Percentiles rank a stretch among this genome's conserved stretches.
phyloP scores from a whole-genome alignment of 2,888 invertebrate genomes.

The Eretmocerus hayati region DNA sequence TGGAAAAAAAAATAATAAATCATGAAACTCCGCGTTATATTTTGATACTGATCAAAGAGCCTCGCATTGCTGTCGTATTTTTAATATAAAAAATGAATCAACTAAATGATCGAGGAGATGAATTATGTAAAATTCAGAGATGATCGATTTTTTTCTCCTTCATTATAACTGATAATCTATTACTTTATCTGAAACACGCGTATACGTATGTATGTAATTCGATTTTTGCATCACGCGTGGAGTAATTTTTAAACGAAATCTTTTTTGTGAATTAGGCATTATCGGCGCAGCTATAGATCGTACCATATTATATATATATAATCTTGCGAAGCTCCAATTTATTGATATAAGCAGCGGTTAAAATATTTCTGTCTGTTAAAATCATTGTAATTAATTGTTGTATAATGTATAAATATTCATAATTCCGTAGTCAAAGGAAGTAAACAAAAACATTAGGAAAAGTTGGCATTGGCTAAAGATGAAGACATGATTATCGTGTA shows the following conservation, averaged over 20 bases:
- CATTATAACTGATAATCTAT: no score
- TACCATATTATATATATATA: neutral
- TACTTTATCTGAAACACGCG: no score
- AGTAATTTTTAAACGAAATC: conserved; percentile 11
- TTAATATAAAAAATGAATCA: conserved; percentile 5
- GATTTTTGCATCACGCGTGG: neutral
- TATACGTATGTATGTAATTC: neutral
- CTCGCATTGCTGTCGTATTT: conserved; percentile 19
- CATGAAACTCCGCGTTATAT: conserved; percentile 9
- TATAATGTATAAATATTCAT: conserved; percentile 2
- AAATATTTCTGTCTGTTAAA: conserved; percentile 8
- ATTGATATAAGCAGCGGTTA: neutral
- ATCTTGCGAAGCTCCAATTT: conserved; percentile 5
- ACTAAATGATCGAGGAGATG: neutral
- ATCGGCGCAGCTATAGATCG: conserved; percentile 11
- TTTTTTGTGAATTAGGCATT: conserved; percentile 16
- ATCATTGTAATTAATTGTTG: conserved; percentile 12
- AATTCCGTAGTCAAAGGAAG: neutral
- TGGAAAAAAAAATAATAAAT: conserved; percentile 4
- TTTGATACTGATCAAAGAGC: conserved; percentile 19
- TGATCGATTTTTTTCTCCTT: conserved; percentile 7
- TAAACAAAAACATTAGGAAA: neutral
- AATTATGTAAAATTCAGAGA: conserved; percentile 3
- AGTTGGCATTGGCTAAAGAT: neutral
- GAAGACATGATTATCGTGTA: neutral